Conservation (phyloP, 2,797 vertebrate genomes). For the Microcaecilia unicolor region DNA sequence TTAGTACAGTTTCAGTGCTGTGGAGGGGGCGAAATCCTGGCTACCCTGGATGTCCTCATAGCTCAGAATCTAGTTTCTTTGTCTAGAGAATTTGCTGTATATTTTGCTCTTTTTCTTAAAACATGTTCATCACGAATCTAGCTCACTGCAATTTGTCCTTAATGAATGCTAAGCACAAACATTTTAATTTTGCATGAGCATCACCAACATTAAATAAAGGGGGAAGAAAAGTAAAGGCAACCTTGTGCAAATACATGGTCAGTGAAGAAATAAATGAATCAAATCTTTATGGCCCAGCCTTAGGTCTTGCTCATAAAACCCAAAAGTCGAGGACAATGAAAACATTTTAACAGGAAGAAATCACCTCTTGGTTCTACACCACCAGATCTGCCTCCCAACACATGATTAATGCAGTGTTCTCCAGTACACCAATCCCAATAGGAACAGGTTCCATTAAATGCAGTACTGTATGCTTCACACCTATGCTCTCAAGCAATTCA, state of each 20-base stretch:
- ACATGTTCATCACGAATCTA: too few species aligned
- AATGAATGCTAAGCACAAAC: too few species aligned
- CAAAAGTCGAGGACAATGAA: slow-evolving; percentile 6
- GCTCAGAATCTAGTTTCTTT: too few species aligned
- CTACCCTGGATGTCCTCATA: too few species aligned
- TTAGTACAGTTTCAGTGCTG: too few species aligned
- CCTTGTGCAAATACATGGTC: not conserved
- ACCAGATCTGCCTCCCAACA: slow-evolving; percentile 8
- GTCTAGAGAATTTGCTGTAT: too few species aligned
- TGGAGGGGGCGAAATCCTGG: too few species aligned
- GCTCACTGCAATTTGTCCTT: too few species aligned
- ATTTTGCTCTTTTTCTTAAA: too few species aligned
- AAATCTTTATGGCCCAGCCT: not conserved
- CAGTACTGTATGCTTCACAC: slow-evolving; percentile 9
- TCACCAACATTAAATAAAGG: not conserved
- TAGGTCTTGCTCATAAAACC: not conserved
- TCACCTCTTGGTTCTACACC: slow-evolving; percentile 29
- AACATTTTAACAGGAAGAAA: slow-evolving; percentile 2
- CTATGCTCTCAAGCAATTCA: slow-evolving; percentile 17
- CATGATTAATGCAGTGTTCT: slow-evolving; percentile 4
- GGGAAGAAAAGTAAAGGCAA: not conserved
- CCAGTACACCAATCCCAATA: slow-evolving; percentile 4
- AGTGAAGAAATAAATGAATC: not conserved
- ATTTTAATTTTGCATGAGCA: too few species aligned
- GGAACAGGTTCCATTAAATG: slow-evolving; percentile 9